These are phyloP conservation scores for Liolophura sinensis DNA, from an alignment of 1,140 invertebrate genomes.

Conservation along the genomic window DNA sequence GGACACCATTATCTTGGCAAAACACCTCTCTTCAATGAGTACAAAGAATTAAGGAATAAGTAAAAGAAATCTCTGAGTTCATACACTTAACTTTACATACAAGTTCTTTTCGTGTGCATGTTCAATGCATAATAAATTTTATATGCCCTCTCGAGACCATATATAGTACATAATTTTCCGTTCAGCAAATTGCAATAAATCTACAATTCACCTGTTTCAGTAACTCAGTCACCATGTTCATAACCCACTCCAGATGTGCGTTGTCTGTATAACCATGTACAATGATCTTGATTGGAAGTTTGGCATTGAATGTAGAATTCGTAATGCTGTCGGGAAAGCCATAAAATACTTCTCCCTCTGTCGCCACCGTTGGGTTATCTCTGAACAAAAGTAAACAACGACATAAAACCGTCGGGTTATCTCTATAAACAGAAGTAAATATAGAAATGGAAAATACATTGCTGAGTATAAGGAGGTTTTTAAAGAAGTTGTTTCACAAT, in stretches of 20 bases:
- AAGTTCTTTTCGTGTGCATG: not conserved
- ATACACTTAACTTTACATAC: not conserved
- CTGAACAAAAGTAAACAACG: no score
- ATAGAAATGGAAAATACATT: no score
- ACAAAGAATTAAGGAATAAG: not conserved
- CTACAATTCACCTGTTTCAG: constrained; percentile 30
- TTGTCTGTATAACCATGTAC: constrained; percentile 93
- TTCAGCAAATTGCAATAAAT: no score
- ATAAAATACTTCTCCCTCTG: no score
- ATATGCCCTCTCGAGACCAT: not conserved
- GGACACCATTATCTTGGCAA: not conserved
- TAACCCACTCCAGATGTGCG: constrained; percentile 84
- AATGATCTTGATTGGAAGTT: constrained; percentile 71
- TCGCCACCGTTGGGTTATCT: no score
- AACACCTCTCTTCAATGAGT: not conserved
- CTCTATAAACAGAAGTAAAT: no score
- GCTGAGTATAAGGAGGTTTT: no score
- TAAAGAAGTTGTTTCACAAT: no score
- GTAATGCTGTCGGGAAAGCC: constrained; percentile 56
- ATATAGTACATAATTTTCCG: not conserved
- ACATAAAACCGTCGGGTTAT: no score
- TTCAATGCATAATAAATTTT: not conserved
- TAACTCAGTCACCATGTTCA: constrained; percentile 33
- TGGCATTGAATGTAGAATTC: constrained; percentile 26
- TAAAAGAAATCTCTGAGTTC: constrained; percentile 2